Evolutionary conservation across 1,140 invertebrate species (phyloP), one percentile per base, ranked within the genome.

Genomic region (Bombyx mandarina): DNA sequence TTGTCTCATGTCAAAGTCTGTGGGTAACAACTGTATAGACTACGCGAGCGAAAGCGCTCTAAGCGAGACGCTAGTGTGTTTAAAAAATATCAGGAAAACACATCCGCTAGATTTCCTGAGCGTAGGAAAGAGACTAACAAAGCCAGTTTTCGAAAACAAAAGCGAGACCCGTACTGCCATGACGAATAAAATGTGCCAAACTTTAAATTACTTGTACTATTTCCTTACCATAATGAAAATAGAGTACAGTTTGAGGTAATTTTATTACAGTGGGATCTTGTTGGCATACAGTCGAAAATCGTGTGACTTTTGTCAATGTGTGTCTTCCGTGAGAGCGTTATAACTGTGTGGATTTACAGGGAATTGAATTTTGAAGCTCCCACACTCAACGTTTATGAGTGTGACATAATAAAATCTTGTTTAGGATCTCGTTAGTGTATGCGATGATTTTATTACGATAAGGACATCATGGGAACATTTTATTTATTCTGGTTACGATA

Each of bases 121-220:
- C 60, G 62, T 64, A 52, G 63, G 61, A 63, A 66, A 60, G 50
- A 56, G 54, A 61, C 61, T 61, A 68, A 69, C 66, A 66, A 69
- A 60, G 64, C 64, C 58, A 66, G 57, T 69, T 66, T 69, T 69
- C 66, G 62, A 64, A 58, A 66, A 69, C 67, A 69, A 69, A 68
- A 58, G 46, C 57, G 52, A 59, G 64, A 66, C 61, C 54, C 58
- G 57, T 55, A 50, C 45, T 56, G 45, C 57, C 65, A 57, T 63
- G 58, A 66, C 58, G 57, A 63, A 62, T 61, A 61, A 60, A 56
- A 60, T 55, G 53, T 51, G 63, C 44, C 55, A 60, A 56, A 53
- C 45, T 48, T 54, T 43, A 6, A 43, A 35, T 1, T 35, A 35
- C 26, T 35, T 35, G 26, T 35, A 35, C 26, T 35, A 35, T 35